Base-by-base conservation (phyloP, 1,140 invertebrate species). In the Odontomachus brunneus region DNA sequence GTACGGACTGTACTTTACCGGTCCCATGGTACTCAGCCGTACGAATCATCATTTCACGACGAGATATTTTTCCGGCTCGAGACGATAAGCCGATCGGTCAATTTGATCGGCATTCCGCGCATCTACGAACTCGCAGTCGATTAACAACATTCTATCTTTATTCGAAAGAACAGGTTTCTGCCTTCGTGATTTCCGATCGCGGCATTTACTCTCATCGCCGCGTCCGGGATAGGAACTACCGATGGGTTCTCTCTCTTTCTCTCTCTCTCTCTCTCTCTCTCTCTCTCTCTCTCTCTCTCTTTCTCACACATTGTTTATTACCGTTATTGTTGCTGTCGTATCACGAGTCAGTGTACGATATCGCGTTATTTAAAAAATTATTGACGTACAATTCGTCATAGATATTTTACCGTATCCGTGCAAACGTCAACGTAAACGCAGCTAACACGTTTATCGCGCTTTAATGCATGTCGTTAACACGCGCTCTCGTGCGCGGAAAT, bases 111-210 rank as follows among this genome's bases (percentile, higher is more conserved):
- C 26, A 33, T 51, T 51, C 26, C 67, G 49, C 22, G 49, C 22
- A 48, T 67, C 15, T 59, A 19, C 24, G 12, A 22, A 15, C 5
- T 22, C 17, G 29, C 38, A 4, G 11, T 55, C 19, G 60, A 76
- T 38, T 65, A 76, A 65, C 15, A 76, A 76, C 15, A 66, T 65
- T 38, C 29, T 24, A 57, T 57, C 60, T 76, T 76, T 63, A 65
- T 44, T 51, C 19, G 29, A 14, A n/a, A n/a, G 49, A 76, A 76
- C 74, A 76, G 62, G 49, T 76, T 76, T 66, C 29, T 22, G 44
- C 17, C 38, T 38, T 14, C 19, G 44, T 74, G 19, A 75, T 63
- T 55, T 76, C 29, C 22, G 26, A 63, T 49, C 38, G 19, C 38
- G 38, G 15, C 33, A 51, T 15, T 65, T 76, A 22, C 53, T 53